These are phyloP conservation scores for Diplolepis rosae DNA, from an alignment of 2,888 invertebrate species.

Conservation along the genomic window DNA sequence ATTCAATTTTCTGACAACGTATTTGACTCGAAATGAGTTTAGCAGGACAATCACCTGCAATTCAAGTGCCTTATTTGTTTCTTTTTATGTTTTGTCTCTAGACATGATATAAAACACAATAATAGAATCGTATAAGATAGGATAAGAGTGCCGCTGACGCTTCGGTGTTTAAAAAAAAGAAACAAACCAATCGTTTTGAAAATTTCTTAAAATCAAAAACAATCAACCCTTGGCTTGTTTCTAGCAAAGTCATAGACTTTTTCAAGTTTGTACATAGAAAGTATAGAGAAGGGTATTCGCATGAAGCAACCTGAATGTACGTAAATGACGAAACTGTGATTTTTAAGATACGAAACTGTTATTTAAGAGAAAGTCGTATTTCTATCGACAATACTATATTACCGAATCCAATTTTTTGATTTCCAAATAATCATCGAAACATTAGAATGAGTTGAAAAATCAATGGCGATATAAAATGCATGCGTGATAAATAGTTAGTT, in stretches of 20 bases:
- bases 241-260: neutral
- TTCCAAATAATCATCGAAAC: neutral
- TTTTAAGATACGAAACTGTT: conserved; percentile 24
- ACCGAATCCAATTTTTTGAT: neutral
- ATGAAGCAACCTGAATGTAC: conserved; percentile 10
- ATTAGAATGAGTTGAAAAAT: neutral
- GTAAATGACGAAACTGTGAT: conserved; percentile 28
- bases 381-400: conserved; percentile 19
- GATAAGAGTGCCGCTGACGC: neutral
- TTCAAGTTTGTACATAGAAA: conserved; percentile 1
- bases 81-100: neutral
- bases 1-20: conserved; percentile 2
- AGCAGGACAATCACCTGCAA: neutral
- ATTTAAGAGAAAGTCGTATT: conserved; percentile 21
- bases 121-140: conserved; percentile 9
- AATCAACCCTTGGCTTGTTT: neutral
- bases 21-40: neutral
- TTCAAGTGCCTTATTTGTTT: conserved; percentile 21
- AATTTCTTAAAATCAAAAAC: neutral
- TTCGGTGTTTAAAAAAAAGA: conserved; percentile 2
- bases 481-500: neutral
- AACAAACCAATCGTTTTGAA: neutral
- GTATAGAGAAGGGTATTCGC: conserved; percentile 19
- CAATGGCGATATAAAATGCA: neutral
- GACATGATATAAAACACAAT: neutral